Conservation (phyloP, 2,888 invertebrate species). For the Zaprionus bogoriensis region DNA sequence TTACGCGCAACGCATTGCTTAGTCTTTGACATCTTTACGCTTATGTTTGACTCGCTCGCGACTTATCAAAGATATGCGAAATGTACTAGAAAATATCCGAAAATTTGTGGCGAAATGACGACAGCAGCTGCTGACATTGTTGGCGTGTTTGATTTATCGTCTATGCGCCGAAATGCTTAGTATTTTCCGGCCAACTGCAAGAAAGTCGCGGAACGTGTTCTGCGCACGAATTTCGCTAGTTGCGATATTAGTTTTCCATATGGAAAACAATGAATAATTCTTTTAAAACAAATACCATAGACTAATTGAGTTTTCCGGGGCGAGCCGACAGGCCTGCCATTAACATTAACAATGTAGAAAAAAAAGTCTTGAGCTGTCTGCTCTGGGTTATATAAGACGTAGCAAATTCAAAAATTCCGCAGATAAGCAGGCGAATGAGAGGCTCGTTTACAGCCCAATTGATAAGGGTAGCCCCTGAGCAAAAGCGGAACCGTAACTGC, state of each 20-base stretch:
- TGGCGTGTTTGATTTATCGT: constrained; percentile 27
- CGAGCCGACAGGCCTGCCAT: no score
- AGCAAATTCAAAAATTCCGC: not conserved
- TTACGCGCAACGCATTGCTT: not conserved
- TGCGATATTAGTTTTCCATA: constrained; percentile 14
- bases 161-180: constrained; percentile 3
- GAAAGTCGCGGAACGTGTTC: constrained; percentile 20
- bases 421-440: not conserved
- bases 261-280: not conserved
- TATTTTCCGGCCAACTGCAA: constrained; percentile 4
- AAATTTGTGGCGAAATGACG: constrained; percentile 39
- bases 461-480: not conserved
- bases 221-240: constrained; percentile 21
- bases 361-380: not conserved
- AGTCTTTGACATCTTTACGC: constrained; percentile 52
- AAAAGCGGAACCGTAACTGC: no score
- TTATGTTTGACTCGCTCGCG: constrained; percentile 35
- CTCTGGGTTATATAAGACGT: not conserved
- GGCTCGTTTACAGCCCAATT: not conserved
- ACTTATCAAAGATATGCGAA: constrained; percentile 20
- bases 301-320: not conserved
- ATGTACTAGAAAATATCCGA: not conserved
- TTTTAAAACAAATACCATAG: not conserved
- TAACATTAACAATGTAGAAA: not conserved
- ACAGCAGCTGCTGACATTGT: constrained; percentile 49